These are phyloP conservation scores for Hetaerina americana DNA, from an alignment of 1,140 invertebrate species.

Conservation along the genomic window DNA sequence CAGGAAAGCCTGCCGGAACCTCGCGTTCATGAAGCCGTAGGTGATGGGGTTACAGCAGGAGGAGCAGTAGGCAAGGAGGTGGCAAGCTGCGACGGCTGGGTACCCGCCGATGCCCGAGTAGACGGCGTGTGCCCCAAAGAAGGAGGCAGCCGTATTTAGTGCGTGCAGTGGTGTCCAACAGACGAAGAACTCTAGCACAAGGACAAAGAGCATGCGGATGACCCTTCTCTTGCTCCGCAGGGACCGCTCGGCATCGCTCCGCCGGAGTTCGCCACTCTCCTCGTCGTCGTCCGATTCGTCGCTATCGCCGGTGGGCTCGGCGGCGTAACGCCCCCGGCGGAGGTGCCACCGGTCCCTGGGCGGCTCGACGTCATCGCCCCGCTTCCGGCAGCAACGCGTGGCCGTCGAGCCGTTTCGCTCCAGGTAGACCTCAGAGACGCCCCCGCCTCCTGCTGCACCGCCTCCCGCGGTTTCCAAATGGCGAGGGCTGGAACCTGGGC, in stretches of 20 bases:
- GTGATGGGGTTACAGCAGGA: slow-evolving; percentile 63
- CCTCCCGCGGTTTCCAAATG: no score
- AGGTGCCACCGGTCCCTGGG: background rate
- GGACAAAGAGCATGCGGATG: slow-evolving; percentile 52
- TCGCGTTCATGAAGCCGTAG: slow-evolving; percentile 61
- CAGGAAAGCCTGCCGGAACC: slow-evolving; percentile 48
- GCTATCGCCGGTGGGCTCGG: background rate
- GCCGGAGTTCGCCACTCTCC: slow-evolving; percentile 24
- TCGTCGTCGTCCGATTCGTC: background rate
- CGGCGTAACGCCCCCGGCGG: background rate
- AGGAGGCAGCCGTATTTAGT: slow-evolving; percentile 42
- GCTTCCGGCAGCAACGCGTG: background rate
- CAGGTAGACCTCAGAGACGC: slow-evolving; percentile 2
- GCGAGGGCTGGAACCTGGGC: no score
- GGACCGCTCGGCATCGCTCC: slow-evolving; percentile 37
- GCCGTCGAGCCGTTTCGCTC: background rate
- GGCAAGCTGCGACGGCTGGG: slow-evolving; percentile 39
- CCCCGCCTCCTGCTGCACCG: no score
- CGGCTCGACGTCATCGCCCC: background rate
- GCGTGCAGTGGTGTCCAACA: slow-evolving; percentile 62
- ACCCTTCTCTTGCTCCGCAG: slow-evolving; percentile 41
- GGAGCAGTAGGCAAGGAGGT: slow-evolving; percentile 50
- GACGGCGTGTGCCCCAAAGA: slow-evolving; percentile 39
- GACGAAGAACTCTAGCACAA: slow-evolving; percentile 61
- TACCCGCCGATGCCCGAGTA: slow-evolving; percentile 37